Percentiles rank a stretch among this genome's conserved stretches.
Conservation (phyloP, 2,797 vertebrate species). For the Leucoraja ocellata region DNA sequence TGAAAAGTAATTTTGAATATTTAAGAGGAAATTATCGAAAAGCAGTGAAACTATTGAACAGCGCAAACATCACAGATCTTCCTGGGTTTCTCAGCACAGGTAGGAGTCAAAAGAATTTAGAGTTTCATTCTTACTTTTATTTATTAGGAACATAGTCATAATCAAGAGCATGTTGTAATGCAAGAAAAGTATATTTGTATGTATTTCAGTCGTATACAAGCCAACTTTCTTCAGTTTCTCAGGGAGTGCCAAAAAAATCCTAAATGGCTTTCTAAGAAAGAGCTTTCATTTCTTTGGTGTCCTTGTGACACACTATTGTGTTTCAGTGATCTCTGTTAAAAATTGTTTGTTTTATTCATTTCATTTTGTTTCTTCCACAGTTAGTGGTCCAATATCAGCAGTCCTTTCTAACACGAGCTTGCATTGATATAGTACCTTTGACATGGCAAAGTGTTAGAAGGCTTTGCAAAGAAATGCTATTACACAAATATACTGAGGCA, state of each 20-base stretch:
- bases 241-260: neutral
- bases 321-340: neutral
- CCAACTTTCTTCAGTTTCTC: neutral
- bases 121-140: neutral
- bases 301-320: neutral
- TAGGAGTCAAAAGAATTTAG: conserved; percentile 48
- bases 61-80: conserved; percentile 91
- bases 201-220: neutral
- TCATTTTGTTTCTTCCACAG: neutral
- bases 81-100: conserved; percentile 94
- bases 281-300: neutral
- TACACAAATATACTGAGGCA: no score
- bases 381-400: neutral
- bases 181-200: neutral
- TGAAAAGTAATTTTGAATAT: conserved; percentile 98
- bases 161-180: neutral
- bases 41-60: conserved; percentile 92
- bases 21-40: conserved; percentile 95
- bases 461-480: no score
- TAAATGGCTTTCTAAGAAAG: neutral
- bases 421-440: no score
- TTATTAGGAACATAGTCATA: neutral
- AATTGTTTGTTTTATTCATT: neutral
- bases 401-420: neutral
- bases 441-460: no score